Evolutionary conservation across 1,140 invertebrate genomes (phyloP).

Genomic region (Polyergus mexicanus): DNA sequence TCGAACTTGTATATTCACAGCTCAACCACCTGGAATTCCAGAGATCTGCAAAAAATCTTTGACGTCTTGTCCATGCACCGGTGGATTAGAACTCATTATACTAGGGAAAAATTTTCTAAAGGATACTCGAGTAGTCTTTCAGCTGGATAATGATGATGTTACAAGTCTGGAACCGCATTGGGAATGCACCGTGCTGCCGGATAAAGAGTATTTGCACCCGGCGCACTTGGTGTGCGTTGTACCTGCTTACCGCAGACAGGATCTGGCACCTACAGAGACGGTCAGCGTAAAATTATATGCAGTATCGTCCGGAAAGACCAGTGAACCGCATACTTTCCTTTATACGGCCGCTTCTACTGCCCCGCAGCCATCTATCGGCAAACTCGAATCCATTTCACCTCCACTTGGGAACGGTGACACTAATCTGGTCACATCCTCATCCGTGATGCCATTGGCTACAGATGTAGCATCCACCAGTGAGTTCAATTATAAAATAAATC

Average conservation of each 20-base stretch:
- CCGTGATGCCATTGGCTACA: slow-evolving; percentile 65
- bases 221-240: slow-evolving; percentile 97
- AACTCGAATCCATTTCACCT: slow-evolving; percentile 75
- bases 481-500: slow-evolving; percentile 30
- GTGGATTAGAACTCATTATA: slow-evolving; percentile 96
- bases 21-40: slow-evolving; percentile 97
- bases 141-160: slow-evolving; percentile 88
- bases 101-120: slow-evolving; percentile 99
- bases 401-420: slow-evolving; percentile 88
- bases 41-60: slow-evolving; percentile 98
- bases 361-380: slow-evolving; percentile 79
- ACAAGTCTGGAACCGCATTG: slow-evolving; percentile 87
- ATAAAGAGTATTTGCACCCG: slow-evolving; percentile 95
- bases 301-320: slow-evolving; percentile 94
- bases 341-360: slow-evolving; percentile 89
- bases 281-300: slow-evolving; percentile 93
- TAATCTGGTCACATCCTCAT: slow-evolving; percentile 65
- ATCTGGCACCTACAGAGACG: slow-evolving; percentile 88
- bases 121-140: slow-evolving; percentile 96
- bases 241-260: slow-evolving; percentile 90
- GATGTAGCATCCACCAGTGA: slow-evolving; percentile 72
- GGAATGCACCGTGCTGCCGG: slow-evolving; percentile 92
- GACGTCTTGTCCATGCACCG: slow-evolving; percentile 91
- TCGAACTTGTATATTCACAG: slow-evolving; percentile 87
- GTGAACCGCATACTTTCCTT: slow-evolving; percentile 94